Evolutionary conservation across 2,113 vertebrate species (phyloP), one percentile per base, ranked within the genome.

Genomic region (Canis aureus): DNA sequence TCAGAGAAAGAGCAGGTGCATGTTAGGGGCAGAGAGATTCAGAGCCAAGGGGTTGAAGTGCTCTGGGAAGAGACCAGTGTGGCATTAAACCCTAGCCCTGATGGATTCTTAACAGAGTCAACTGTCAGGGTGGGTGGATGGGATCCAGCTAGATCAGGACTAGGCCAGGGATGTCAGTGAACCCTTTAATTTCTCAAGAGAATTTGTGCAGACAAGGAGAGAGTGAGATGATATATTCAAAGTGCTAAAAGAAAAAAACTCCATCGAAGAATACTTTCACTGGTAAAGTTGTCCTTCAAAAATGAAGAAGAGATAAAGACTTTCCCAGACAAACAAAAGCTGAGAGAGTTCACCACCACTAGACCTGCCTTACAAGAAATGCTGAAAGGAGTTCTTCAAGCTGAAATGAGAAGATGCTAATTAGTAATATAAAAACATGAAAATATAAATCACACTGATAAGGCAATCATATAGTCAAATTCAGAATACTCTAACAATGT

Each of bases 221-320:
- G 2, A 80, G 62, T 60, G 22, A 51, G 74, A 59, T 59, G 35
- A 59, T 35, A 79, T 11, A 5, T 23, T 67, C 51, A 87, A 67
- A 94, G 62, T 78, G 62, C n/a, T 86, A n/a, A 79, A 78, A 67
- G 69, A 86, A 86, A 87, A 69, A 57, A 85, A 38, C 13, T 66
- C 49, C 60, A 78, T 25, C 49, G 71, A 43, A 86, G n/a, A 86
- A 32, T 66, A 43, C n/a, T 29, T 66, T 66, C 55, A 43, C n/a
- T 51, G 57, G 82, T 49, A 78, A 78, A 49, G 60, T 1, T 59
- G 25, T 78, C n/a, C 20, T 88, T 73, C 67, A 57, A 71, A 78
- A 86, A 78, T 86, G 59, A 66, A 93, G n/a, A 35, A 0, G 0
- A 67, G 16, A 53, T 38, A 23, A 78, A 78, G 71, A 86, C 59